phyloP scores from a whole-genome alignment of 2,113 vertebrate species.

The Aleadryas rufinucha region DNA sequence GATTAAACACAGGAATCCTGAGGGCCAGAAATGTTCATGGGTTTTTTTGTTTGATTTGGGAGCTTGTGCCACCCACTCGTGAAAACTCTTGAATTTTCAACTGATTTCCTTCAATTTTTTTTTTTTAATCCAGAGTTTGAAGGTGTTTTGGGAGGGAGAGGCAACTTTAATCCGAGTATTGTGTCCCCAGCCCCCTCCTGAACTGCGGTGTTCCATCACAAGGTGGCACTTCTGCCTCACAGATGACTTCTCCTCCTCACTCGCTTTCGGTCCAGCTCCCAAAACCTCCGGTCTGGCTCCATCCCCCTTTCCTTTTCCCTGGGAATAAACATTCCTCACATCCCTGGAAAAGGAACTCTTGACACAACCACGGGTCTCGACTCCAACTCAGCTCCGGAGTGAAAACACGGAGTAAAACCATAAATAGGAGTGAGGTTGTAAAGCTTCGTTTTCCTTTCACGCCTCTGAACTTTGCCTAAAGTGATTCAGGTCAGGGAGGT shows the following conservation, averaged over 20 bases:
- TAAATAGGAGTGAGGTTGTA: background rate
- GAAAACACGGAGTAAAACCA: background rate
- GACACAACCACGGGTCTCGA: background rate
- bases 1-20: background rate
- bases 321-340: background rate
- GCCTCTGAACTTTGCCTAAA: background rate
- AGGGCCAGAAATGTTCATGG: rapidly evolving
- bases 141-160: background rate
- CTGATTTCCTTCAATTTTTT: background rate
- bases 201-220: background rate
- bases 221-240: conserved; percentile 36
- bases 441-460: background rate
- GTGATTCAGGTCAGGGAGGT: background rate
- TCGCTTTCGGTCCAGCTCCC: background rate
- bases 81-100: rapidly evolving
- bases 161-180: rapidly evolving
- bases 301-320: background rate
- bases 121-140: background rate
- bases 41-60: background rate
- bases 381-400: background rate
- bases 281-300: background rate
- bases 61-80: rapidly evolving
- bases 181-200: background rate
- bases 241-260: background rate
- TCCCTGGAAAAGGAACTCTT: background rate